Evolutionary conservation across 2,797 vertebrate genomes (phyloP).

Genomic region (Brachyrhaphis roseni): DNA sequence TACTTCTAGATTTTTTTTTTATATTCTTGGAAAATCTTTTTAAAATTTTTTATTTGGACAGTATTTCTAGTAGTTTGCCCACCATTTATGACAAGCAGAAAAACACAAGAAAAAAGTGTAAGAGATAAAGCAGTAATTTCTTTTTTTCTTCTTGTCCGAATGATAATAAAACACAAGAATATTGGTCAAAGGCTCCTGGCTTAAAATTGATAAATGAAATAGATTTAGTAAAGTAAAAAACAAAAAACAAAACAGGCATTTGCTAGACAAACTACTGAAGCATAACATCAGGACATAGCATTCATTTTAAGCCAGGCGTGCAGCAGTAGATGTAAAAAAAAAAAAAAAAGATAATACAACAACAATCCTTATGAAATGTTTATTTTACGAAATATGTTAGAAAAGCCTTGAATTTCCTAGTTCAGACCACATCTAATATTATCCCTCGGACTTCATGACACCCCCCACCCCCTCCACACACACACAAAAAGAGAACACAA

Average conservation of each 20-base stretch:
- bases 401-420: not conserved
- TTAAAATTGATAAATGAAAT: not conserved
- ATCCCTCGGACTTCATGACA: not conserved
- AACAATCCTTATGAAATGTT: not conserved
- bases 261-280: not conserved
- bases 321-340: not conserved
- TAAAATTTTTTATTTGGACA: not conserved
- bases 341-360: too few species aligned
- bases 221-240: not conserved
- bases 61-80: not conserved
- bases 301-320: not conserved
- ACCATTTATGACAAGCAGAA: not conserved
- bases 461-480: too few species aligned
- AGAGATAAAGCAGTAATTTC: not conserved
- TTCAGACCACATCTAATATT: not conserved
- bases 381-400: not conserved
- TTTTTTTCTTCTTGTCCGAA: not conserved
- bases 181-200: not conserved
- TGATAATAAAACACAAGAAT: not conserved
- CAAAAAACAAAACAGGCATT: too few species aligned
- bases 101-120: not conserved
- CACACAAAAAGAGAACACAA: not conserved
- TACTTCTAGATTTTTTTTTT: not conserved
- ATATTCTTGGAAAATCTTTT: not conserved
- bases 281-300: not conserved